These are phyloP conservation scores for Enteromius unitaeniatus DNA, from an alignment of 2,797 vertebrate genomes.

Conservation along the genomic window DNA sequence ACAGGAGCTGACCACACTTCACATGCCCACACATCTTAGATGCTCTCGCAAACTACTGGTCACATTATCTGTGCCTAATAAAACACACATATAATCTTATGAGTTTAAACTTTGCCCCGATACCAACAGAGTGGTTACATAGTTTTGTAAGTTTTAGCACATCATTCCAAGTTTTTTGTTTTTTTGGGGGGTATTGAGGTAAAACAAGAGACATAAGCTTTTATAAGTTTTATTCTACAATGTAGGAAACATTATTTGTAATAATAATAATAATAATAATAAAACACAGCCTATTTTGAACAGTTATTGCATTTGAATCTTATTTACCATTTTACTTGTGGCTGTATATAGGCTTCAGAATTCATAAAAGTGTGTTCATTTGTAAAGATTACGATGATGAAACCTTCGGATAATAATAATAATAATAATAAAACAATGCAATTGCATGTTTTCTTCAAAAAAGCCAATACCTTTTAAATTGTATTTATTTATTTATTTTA, in stretches of 20 bases:
- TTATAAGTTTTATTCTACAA: not conserved
- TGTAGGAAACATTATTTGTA: not conserved
- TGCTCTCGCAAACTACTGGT: constrained; percentile 59
- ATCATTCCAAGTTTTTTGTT: not conserved
- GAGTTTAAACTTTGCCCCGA: constrained; percentile 53
- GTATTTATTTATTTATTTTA: not conserved
- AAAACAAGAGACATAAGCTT: not conserved
- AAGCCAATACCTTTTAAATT: too few relatives aligned
- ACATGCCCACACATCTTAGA: constrained; percentile 56
- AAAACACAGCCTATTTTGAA: too few relatives aligned
- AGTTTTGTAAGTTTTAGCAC: not conserved
- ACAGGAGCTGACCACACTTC: constrained; percentile 64
- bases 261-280: too few relatives aligned
- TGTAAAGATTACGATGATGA: not conserved
- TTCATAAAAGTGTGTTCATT: not conserved
- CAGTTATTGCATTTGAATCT: not conserved
- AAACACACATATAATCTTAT: constrained; percentile 62
- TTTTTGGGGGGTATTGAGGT: too few relatives aligned
- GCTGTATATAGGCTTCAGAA: not conserved
- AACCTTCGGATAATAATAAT: not conserved
- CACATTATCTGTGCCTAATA: constrained; percentile 49
- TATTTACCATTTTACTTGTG: not conserved
- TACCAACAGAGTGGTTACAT: not conserved
- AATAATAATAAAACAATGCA: too few relatives aligned
- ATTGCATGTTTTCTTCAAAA: not conserved